Base-by-base conservation (phyloP, 2,113 vertebrate species). In the Amphiprion percula region DNA sequence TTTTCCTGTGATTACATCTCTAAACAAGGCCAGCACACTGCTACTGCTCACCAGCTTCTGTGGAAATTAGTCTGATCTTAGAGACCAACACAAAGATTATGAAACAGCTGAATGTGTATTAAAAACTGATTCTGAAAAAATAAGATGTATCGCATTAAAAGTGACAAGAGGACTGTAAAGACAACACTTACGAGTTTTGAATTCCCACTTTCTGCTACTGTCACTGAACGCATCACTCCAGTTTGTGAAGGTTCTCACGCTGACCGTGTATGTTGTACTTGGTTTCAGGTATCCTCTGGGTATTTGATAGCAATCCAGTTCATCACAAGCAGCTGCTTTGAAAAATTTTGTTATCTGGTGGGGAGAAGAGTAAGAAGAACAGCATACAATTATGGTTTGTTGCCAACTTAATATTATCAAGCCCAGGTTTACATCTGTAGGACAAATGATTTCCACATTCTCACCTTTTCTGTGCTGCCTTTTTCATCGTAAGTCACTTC, bases 181-280 rank as follows among this genome's bases (percentile, higher is more conserved):
- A 64, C 0, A 9, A 68, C 7, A 90, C 92, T 92, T 81, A 95
- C 93, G 0, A 1, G 83, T 93, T 55, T 24, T 56, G 74, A 94
- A 93, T 62, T 85, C 61, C n/a, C 0, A 0, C 52, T 91, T 90
- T 0, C 65, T 0, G 15, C 94, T 95, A 7, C 85, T 78, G 73
- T 95, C 87, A 68, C 94, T 94, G 59, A 15, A 85, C 7, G 0
- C 23, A 0, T 0, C 0, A 2, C 28, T 71, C 1, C 10, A 4
- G 0, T 0, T 0, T 1, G 12, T 0, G 37, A 30, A 52, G 44
- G 55, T 87, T 79, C 44, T 90, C 63, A 91, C 87, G 0, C 37
- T 88, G 82, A 95, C 76, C 59, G 77, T 3, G 58, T 95, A 95
- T 0, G 65, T 33, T 2, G 87, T 80, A 9, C 58, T 88, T 0